Base-by-base conservation (phyloP, 2,113 vertebrate genomes). In the Deroptyus accipitrinus region DNA sequence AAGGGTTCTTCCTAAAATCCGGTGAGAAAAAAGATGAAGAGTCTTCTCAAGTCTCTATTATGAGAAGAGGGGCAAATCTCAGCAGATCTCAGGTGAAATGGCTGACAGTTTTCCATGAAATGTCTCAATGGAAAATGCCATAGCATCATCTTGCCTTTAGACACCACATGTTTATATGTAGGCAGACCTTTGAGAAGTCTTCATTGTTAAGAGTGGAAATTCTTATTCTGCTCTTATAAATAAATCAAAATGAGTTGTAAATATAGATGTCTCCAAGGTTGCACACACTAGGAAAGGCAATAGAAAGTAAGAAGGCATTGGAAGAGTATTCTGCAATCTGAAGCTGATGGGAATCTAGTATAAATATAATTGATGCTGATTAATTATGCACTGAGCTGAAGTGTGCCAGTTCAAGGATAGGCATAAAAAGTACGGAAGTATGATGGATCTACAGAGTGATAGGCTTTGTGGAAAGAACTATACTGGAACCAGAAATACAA, bases 171-270 rank as follows among this genome's bases (percentile, higher is more conserved):
- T 81, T 73, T 67, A 16, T 75, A 39, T 18, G 41, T 6, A 77
- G 88, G 39, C 64, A 86, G 80, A 77, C 37, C 46, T 88, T 70
- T 37, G 33, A 80, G 61, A 92, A 31, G 10, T 64, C 55, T 86
- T 94, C 66, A 44, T 68, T 64, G 51, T 13, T 72, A 52, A 48
- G 42, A 78, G 61, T 54, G 31, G 52, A 84, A 66, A 78, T 77
- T 67, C 68, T 63, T 91, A 30, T 76, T 91, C 68, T 91, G 33
- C 37, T 78, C 39, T 64, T 86, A 80, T 87, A 83, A 95, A 95
- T 95, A 87, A 94, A 88, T 83, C 44, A 91, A 9, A n/a, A 90
- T 54, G 49, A 89, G 33, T 76, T 78, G 74, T 73, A 92, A 94
- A 90, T 89, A 78, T 75, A 90, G 75, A 70, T 59, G 57, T 72